phyloP scores from a whole-genome alignment of 2,888 invertebrate genomes.

The Hypolimnas misippus region DNA sequence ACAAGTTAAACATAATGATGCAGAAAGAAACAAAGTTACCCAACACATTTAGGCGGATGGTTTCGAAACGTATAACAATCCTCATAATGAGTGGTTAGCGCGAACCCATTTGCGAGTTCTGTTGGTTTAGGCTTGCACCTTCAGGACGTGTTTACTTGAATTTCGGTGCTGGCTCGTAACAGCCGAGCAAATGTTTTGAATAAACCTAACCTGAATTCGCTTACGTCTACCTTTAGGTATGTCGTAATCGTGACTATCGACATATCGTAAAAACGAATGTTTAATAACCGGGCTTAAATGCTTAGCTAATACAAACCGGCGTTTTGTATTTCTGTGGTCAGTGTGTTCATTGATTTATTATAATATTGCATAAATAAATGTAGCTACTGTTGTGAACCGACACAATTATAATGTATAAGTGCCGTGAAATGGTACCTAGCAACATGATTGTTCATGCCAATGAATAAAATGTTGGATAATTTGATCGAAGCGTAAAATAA shows the following conservation, averaged over 20 bases:
- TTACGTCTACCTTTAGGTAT: slow-evolving; percentile 29
- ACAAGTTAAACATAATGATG: slow-evolving; percentile 3
- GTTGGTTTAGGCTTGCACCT: slow-evolving; percentile 36
- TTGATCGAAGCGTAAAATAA: too few relatives aligned
- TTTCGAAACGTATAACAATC: slow-evolving; percentile 32
- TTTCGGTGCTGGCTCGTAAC: slow-evolving; percentile 22
- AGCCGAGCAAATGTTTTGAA: slow-evolving; percentile 22
- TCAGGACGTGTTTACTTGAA: slow-evolving; percentile 32
- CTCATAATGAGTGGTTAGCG: slow-evolving; percentile 35
- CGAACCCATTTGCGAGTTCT: slow-evolving; percentile 25
- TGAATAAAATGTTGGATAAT: too few relatives aligned
- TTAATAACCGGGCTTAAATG: slow-evolving; percentile 19
- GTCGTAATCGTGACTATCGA: slow-evolving; percentile 21
- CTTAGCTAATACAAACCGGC: background rate
- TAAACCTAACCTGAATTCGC: slow-evolving; percentile 32
- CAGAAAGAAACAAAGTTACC: slow-evolving; percentile 6
- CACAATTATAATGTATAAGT: too few relatives aligned
- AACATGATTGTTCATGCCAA: too few relatives aligned
- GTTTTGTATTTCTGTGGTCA: background rate
- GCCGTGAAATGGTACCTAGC: too few relatives aligned
- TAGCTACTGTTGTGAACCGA: background rate
- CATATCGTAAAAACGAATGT: slow-evolving; percentile 20
- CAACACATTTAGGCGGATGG: slow-evolving; percentile 25
- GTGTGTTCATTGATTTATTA: background rate
- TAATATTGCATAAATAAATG: background rate